A percentile compares a stretch with the other conserved stretches of the same genome.
These are phyloP conservation scores for Dione juno DNA, from an alignment of 2,888 invertebrate genomes.

Conservation along the genomic window DNA sequence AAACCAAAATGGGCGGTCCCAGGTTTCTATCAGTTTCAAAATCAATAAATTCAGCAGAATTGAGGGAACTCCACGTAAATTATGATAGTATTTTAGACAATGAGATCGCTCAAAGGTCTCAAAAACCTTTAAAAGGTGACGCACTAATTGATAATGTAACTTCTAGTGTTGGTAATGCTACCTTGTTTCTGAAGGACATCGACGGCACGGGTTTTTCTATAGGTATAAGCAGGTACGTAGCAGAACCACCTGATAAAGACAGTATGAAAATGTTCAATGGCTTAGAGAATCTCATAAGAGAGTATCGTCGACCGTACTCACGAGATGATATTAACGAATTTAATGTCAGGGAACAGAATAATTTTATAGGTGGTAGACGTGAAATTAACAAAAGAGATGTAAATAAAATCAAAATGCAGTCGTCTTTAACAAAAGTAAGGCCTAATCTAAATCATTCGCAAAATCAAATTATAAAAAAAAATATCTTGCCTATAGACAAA, in stretches of 20 bases:
- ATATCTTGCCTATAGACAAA: constrained; percentile 16
- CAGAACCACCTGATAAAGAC: constrained; percentile 67
- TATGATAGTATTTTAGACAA: constrained; percentile 59
- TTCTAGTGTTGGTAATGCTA: constrained; percentile 60
- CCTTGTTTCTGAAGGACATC: constrained; percentile 67
- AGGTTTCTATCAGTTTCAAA: constrained; percentile 58
- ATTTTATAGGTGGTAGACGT: constrained; percentile 38
- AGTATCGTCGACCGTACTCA: constrained; percentile 64
- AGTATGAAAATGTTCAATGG: constrained; percentile 68
- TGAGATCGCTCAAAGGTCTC: constrained; percentile 66
- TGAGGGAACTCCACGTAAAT: constrained; percentile 60
- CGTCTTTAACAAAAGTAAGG: constrained; percentile 13
- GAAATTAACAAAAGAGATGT: constrained; percentile 43
- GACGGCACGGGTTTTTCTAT: constrained; percentile 71
- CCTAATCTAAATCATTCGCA: not conserved
- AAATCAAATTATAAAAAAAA: constrained; percentile 11
- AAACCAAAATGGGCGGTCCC: constrained; percentile 52
- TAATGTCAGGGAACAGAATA: constrained; percentile 38
- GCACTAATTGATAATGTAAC: constrained; percentile 48
- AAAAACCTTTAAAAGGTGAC: constrained; percentile 62
- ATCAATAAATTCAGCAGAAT: constrained; percentile 68
- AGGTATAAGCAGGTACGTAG: constrained; percentile 71
- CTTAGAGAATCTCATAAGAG: constrained; percentile 64
- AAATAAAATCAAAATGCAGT: constrained; percentile 22
- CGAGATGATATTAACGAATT: constrained; percentile 41